Evolutionary conservation across 2,113 vertebrate genomes (phyloP).

Genomic region (Anser brachyrhynchus): DNA sequence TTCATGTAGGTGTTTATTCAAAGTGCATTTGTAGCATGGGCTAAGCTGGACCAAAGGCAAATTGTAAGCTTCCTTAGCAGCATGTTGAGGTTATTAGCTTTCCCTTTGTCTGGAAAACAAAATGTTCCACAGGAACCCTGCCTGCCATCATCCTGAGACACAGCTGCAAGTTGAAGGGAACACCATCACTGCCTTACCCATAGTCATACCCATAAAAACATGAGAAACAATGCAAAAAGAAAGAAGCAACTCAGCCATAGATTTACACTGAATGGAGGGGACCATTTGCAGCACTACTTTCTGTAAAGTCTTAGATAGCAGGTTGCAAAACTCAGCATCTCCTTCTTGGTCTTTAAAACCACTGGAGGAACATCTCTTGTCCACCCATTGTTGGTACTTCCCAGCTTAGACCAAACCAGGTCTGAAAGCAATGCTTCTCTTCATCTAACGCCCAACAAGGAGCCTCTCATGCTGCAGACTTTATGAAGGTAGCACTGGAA

Average conservation of each 20-base stretch:
- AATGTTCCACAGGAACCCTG: not conserved
- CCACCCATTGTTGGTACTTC: not conserved
- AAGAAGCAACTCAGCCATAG: not conserved
- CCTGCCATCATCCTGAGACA: not conserved
- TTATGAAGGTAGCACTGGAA: not conserved
- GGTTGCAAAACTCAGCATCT: not conserved
- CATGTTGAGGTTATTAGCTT: not conserved
- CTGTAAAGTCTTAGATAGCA: not conserved
- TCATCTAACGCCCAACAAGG: not conserved
- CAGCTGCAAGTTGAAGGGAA: not conserved
- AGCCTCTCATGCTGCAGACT: not conserved
- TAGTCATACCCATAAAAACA: not conserved
- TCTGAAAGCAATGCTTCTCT: not conserved
- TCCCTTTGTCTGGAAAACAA: not conserved
- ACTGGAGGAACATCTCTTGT: not conserved
- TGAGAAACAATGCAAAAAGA: not conserved
- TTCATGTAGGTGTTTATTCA: rapidly evolving
- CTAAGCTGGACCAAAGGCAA: not conserved
- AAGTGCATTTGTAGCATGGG: not conserved
- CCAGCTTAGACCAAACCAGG: not conserved
- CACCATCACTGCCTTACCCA: not conserved
- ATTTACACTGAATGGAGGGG: not conserved
- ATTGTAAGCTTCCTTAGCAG: not conserved
- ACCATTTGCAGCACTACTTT: not conserved
- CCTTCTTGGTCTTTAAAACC: not conserved